A percentile compares a stretch with the other conserved stretches of the same genome.
Evolutionary conservation across 2,888 invertebrate genomes (phyloP).

Genomic region (Cataglyphis cursor): DNA sequence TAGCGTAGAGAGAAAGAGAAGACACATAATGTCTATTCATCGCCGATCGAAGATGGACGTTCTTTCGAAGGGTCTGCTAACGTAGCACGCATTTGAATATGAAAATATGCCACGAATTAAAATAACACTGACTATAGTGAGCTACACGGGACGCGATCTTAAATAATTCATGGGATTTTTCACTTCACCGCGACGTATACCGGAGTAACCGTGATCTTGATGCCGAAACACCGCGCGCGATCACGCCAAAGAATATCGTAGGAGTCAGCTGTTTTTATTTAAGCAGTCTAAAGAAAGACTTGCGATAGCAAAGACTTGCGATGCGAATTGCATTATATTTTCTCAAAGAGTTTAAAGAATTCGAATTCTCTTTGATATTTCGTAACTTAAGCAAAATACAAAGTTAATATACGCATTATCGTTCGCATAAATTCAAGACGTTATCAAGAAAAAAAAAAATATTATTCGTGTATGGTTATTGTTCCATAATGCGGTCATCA

Average conservation of each 20-base stretch:
- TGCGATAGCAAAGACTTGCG: neutral
- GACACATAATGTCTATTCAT: slow-evolving; percentile 75
- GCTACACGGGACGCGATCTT: slow-evolving; percentile 70
- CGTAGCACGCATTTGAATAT: slow-evolving; percentile 81
- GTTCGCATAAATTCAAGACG: slow-evolving; percentile 17
- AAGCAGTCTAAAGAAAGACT: neutral
- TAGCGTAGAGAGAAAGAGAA: slow-evolving; percentile 11
- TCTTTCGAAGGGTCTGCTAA: slow-evolving; percentile 50
- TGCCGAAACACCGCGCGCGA: neutral
- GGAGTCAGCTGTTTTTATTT: slow-evolving; percentile 30
- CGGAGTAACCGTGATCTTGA: slow-evolving; percentile 31
- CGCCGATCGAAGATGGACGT: slow-evolving; percentile 77
- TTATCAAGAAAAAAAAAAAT: slow-evolving; percentile 10
- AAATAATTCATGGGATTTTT: slow-evolving; percentile 83
- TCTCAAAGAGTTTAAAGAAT: slow-evolving; percentile 6
- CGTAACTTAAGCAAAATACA: neutral
- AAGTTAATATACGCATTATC: slow-evolving; percentile 1
- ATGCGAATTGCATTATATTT: neutral
- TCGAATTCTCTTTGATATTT: neutral
- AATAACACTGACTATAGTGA: slow-evolving; percentile 81
- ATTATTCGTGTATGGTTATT: slow-evolving; percentile 23
- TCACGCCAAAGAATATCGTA: slow-evolving; percentile 1
- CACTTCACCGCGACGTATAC: slow-evolving; percentile 58
- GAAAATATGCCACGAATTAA: slow-evolving; percentile 83
- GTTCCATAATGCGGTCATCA: slow-evolving; percentile 14